A percentile compares a stretch with the other conserved stretches of the same genome.
These are phyloP conservation scores for Otolemur crassicaudatus DNA, from an alignment of 2,797 vertebrate genomes.

Conservation along the genomic window DNA sequence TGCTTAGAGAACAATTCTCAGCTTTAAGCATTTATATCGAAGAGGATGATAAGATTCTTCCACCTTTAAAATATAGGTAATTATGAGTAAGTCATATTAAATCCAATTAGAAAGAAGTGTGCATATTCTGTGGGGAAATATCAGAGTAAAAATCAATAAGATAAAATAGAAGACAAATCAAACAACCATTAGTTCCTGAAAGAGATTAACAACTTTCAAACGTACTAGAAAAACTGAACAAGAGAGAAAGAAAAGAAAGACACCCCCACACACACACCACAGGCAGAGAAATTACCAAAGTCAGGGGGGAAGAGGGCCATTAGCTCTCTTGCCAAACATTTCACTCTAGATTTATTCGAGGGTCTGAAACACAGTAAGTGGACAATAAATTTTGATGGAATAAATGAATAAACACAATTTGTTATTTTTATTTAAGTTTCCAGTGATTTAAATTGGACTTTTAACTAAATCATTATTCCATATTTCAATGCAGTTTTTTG, in stretches of 20 bases:
- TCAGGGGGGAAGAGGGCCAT: not conserved
- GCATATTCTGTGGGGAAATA: not conserved
- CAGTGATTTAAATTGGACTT: constrained; percentile 26
- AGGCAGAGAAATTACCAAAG: not conserved
- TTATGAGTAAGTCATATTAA: not conserved
- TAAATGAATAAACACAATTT: not conserved
- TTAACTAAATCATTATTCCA: not conserved
- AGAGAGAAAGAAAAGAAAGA: not conserved
- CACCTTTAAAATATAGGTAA: not conserved
- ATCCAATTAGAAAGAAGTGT: not conserved
- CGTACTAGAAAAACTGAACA: not conserved
- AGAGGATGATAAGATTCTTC: not conserved
- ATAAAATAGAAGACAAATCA: not conserved
- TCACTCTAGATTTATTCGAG: not conserved
- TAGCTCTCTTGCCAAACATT: not conserved
- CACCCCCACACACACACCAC: not conserved
- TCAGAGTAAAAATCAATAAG: not conserved
- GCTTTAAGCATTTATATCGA: not conserved
- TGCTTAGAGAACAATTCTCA: not conserved
- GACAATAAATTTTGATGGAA: not conserved
- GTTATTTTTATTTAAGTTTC: not conserved
- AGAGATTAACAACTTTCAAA: not conserved
- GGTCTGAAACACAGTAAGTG: not conserved
- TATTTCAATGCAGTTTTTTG: not conserved
- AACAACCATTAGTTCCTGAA: not conserved